Evolutionary conservation across 2,888 invertebrate species (phyloP).

Genomic region (Melanostoma scalare): DNA sequence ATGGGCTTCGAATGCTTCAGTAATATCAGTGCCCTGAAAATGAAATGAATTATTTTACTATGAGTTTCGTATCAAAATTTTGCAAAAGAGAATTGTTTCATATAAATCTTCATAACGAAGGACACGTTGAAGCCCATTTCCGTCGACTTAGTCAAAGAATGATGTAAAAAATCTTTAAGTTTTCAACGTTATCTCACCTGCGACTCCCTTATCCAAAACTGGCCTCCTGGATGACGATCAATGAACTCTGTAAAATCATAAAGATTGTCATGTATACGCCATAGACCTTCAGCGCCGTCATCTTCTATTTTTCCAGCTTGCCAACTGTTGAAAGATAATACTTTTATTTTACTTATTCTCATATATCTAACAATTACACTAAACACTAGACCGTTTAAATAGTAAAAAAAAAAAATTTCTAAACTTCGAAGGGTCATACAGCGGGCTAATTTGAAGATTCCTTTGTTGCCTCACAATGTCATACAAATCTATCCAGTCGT

Average conservation of each 20-base stretch:
- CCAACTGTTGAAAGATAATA: constrained; percentile 82
- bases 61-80: too few relatives aligned
- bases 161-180: neutral
- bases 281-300: constrained; percentile 89
- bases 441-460: too few relatives aligned
- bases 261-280: constrained; percentile 89
- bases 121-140: too few relatives aligned
- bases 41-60: neutral
- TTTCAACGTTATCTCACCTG: constrained; percentile 82
- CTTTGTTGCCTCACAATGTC: too few relatives aligned
- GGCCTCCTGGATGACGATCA: constrained; percentile 92
- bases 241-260: constrained; percentile 93
- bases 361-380: neutral
- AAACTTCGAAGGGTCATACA: too few relatives aligned
- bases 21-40: constrained; percentile 88
- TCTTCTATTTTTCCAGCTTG: constrained; percentile 85
- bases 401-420: neutral
- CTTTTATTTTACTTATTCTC: neutral
- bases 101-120: too few relatives aligned
- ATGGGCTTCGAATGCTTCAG: constrained; percentile 90
- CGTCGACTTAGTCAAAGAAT: too few relatives aligned
- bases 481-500: too few relatives aligned
- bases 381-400: neutral
- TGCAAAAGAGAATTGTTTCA: too few relatives aligned
- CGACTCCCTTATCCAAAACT: constrained; percentile 88